Conservation (phyloP, 2,888 invertebrate genomes). For the Diploptera punctata region DNA sequence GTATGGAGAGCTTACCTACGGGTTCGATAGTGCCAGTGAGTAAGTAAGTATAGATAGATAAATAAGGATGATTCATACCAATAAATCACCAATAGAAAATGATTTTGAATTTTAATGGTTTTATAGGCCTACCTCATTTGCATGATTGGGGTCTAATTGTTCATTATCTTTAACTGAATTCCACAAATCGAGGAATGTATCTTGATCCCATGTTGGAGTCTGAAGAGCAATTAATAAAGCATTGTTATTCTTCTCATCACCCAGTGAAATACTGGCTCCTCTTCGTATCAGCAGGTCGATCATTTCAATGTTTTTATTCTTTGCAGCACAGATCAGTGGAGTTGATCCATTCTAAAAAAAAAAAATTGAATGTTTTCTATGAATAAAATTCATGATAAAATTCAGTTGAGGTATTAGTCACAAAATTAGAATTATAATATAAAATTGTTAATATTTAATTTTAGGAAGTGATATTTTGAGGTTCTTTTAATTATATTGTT, state of each 20-base stretch:
- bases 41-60: too few species aligned
- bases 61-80: too few species aligned
- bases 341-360: constrained; percentile 51
- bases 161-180: constrained; percentile 49
- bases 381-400: too few species aligned
- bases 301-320: constrained; percentile 53
- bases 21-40: too few species aligned
- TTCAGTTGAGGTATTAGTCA: too few species aligned
- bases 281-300: constrained; percentile 52
- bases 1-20: too few species aligned
- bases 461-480: too few species aligned
- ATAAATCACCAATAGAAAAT: too few species aligned
- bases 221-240: constrained; percentile 53
- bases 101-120: too few species aligned
- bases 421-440: too few species aligned
- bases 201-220: constrained; percentile 54
- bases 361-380: background rate
- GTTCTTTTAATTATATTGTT: too few species aligned
- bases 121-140: constrained; percentile 48
- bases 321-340: constrained; percentile 55
- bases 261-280: constrained; percentile 52
- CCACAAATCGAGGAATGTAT: constrained; percentile 53
- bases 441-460: too few species aligned
- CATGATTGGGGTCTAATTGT: constrained; percentile 51
- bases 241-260: constrained; percentile 52